These are phyloP conservation scores for Leptonema lineaticorne DNA, from an alignment of 1,140 invertebrate genomes.

Conservation along the genomic window DNA sequence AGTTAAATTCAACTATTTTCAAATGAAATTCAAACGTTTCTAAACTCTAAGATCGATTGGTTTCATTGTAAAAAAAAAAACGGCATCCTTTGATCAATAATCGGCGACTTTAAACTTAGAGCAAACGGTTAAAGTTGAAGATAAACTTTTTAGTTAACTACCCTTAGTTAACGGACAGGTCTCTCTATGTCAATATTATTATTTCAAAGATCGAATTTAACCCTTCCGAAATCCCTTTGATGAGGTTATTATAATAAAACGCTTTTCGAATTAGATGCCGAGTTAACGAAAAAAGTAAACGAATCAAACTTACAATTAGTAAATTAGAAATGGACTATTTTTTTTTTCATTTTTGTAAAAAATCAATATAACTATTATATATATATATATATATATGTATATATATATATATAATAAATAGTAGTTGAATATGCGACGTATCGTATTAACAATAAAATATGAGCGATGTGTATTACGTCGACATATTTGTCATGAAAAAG, in stretches of 20 bases:
- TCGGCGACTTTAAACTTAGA: no score
- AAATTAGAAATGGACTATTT: no score
- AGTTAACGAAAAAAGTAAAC: background rate
- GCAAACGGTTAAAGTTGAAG: background rate
- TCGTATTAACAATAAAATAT: slow-evolving; percentile 14
- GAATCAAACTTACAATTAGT: background rate
- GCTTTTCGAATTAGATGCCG: background rate
- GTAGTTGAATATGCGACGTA: background rate
- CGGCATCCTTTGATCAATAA: no score
- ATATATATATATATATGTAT: background rate
- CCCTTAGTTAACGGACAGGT: slow-evolving; percentile 2
- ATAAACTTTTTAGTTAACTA: background rate
- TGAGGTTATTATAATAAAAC: slow-evolving; percentile 12
- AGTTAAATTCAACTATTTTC: no score
- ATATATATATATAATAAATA: background rate
- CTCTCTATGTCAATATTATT: slow-evolving; percentile 14
- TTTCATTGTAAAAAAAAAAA: no score
- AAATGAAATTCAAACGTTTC: no score
- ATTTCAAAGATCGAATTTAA: no score
- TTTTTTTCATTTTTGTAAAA: no score
- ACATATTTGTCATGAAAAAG: background rate
- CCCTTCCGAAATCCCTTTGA: slow-evolving; percentile 13
- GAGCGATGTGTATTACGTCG: background rate
- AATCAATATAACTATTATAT: no score
- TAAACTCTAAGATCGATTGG: no score